phyloP scores from a whole-genome alignment of 2,113 vertebrate genomes.

The Clarias batrachus region DNA sequence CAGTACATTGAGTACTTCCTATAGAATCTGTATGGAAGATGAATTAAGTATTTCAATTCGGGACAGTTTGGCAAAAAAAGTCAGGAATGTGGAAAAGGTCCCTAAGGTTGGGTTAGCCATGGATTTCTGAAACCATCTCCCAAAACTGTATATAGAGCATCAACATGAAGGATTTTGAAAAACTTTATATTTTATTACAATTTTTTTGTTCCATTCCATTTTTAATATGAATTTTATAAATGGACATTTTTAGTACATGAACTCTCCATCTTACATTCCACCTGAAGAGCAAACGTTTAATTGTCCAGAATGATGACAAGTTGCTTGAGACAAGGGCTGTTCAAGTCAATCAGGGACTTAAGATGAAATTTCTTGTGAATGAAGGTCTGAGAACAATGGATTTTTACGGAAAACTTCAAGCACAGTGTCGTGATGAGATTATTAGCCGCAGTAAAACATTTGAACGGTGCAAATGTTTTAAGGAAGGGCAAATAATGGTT shows the following conservation, averaged over 20 bases:
- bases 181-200: neutral
- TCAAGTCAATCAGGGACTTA: too few relatives aligned
- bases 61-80: too few relatives aligned
- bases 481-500: too few relatives aligned
- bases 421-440: too few relatives aligned
- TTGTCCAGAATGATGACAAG: conserved; percentile 12
- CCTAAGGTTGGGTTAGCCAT: neutral
- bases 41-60: too few relatives aligned
- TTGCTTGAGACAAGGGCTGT: neutral
- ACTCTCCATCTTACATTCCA: neutral
- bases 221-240: neutral
- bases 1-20: too few relatives aligned
- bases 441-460: too few relatives aligned
- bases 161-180: neutral
- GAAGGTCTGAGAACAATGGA: too few relatives aligned
- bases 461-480: too few relatives aligned
- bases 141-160: neutral
- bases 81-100: neutral
- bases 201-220: neutral
- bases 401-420: too few relatives aligned
- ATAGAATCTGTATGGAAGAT: too few relatives aligned
- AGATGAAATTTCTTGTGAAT: too few relatives aligned
- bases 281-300: neutral
- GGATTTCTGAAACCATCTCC: neutral
- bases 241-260: neutral